These are phyloP conservation scores for Excalfactoria chinensis DNA, from an alignment of 2,113 vertebrate genomes.

Conservation along the genomic window DNA sequence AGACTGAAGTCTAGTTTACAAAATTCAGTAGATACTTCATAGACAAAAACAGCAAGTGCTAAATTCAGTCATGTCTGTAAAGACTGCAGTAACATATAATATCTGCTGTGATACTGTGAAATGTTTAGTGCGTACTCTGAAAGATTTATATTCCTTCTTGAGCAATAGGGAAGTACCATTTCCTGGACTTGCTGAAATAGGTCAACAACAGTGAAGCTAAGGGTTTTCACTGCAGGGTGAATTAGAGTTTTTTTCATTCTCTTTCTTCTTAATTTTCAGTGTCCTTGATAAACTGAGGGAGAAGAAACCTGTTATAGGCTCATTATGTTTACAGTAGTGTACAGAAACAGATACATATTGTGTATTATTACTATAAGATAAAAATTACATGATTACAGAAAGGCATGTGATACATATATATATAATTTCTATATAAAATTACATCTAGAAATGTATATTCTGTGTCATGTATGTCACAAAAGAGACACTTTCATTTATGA, in stretches of 20 bases:
- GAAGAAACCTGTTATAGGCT: neutral
- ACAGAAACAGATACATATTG: neutral
- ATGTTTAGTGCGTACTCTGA: constrained; percentile 9
- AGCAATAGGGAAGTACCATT: neutral
- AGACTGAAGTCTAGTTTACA: neutral
- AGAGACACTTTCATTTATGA: neutral
- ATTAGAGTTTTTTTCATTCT: rapidly evolving
- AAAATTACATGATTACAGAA: neutral
- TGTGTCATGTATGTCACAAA: neutral
- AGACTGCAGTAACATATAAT: neutral
- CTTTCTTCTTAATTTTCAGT: neutral
- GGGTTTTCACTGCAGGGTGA: neutral
- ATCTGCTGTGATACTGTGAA: neutral
- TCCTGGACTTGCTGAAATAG: neutral
- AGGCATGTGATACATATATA: no score
- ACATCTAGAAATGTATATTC: neutral
- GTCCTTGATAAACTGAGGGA: neutral
- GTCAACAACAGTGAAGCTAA: neutral
- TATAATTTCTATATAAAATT: neutral
- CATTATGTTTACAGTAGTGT: neutral
- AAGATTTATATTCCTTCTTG: neutral
- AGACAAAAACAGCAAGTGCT: neutral
- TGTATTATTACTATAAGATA: neutral
- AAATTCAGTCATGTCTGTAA: neutral
- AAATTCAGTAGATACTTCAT: neutral